Conservation (phyloP, 2,888 invertebrate species). For the Microdon myrmicae region DNA sequence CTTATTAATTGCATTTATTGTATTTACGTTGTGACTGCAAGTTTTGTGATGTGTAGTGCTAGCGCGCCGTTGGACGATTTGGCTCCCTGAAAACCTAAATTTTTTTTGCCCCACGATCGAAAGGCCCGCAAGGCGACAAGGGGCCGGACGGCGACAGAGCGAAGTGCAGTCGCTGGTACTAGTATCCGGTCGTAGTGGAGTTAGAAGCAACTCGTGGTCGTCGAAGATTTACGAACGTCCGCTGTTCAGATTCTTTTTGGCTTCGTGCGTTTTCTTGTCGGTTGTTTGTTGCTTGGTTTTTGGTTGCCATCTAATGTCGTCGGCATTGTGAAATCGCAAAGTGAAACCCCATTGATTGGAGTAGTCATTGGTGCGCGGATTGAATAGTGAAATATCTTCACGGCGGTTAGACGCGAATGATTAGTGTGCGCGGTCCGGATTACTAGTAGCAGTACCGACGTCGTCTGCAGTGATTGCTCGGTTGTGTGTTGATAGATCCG, state of each 20-base stretch:
- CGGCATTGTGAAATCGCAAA: constrained; percentile 36
- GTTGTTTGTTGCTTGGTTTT: constrained; percentile 5
- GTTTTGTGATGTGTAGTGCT: too few species aligned
- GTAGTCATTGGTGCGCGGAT: constrained; percentile 18
- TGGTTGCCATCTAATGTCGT: constrained; percentile 14
- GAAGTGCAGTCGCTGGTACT: too few species aligned
- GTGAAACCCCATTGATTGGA: constrained; percentile 36
- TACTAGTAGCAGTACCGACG: constrained; percentile 16
- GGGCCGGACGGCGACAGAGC: too few species aligned
- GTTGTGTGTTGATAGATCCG: constrained; percentile 22
- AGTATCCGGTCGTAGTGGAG: too few species aligned
- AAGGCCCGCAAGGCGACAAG: too few species aligned
- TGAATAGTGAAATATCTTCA: constrained; percentile 45
- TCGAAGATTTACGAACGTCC: too few species aligned
- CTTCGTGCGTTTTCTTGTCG: constrained; percentile 2
- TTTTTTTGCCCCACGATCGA: too few species aligned
- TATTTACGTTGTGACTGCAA: too few species aligned
- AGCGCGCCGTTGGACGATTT: too few species aligned
- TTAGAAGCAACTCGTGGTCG: too few species aligned
- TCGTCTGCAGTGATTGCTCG: constrained; percentile 26
- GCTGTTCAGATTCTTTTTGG: constrained; percentile 20
- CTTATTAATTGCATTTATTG: too few species aligned
- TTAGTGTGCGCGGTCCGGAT: constrained; percentile 23
- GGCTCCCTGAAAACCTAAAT: too few species aligned
- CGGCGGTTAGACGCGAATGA: constrained; percentile 23